Percentiles rank a stretch among this genome's conserved stretches.
phyloP scores from a whole-genome alignment of 2,797 vertebrate species.

The Squalus acanthias region DNA sequence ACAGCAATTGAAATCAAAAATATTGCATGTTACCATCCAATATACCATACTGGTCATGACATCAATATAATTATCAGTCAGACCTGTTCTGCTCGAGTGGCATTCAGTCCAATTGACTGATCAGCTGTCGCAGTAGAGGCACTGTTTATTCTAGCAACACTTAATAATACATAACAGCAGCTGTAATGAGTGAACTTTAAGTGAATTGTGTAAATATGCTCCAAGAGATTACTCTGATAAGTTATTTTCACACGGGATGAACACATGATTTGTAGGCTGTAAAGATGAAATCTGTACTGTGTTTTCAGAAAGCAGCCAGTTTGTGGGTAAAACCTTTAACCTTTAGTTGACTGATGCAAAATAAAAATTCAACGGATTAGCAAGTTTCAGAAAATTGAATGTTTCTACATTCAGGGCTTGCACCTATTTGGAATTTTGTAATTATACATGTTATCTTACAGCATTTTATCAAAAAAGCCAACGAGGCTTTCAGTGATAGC shows the following conservation, averaged over 20 bases:
- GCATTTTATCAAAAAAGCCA: background rate
- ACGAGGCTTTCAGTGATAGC: background rate
- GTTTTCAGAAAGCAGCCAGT: constrained; percentile 4
- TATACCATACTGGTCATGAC: constrained; percentile 45
- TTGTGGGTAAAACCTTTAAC: background rate
- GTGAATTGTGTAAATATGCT: constrained; percentile 54
- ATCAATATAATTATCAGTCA: constrained; percentile 46
- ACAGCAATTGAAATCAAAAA: background rate
- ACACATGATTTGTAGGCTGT: constrained; percentile 50
- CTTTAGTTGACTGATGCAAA: background rate
- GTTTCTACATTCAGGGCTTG: background rate
- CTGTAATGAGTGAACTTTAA: constrained; percentile 53
- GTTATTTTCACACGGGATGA: constrained; percentile 52
- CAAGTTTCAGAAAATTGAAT: background rate
- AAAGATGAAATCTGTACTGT: constrained; percentile 46
- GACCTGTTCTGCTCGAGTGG: constrained; percentile 47
- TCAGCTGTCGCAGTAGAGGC: constrained; percentile 44
- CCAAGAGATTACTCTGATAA: constrained; percentile 53
- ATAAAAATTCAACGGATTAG: background rate
- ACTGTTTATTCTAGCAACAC: constrained; percentile 60
- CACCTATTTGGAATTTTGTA: background rate
- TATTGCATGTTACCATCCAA: constrained; percentile 34
- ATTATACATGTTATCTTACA: background rate
- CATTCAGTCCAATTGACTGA: constrained; percentile 45
- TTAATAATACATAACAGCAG: constrained; percentile 55